Base-by-base conservation (phyloP, 2,797 vertebrate species). In the Rhynchonycteris naso region DNA sequence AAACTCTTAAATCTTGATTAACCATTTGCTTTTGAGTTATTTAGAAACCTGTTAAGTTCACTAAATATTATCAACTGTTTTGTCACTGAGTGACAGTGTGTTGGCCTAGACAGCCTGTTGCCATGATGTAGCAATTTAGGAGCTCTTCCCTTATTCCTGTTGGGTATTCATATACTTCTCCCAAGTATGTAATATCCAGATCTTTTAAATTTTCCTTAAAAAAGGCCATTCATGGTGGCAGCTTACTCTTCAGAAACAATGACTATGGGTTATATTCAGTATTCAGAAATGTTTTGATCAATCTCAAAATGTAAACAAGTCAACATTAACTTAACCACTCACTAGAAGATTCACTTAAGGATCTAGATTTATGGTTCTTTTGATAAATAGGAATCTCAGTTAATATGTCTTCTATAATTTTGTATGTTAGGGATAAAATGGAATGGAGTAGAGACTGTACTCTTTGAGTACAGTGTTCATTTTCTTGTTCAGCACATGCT, bases 271-370 rank as follows among this genome's bases (percentile, higher is more conserved):
- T 80, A 0, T 22, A 69, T 24, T 87, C 21, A 91, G 12, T 56
- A 30, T 83, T 72, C 22, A 78, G 43, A 54, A 63, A 52, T 69
- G 6, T 69, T 84, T 33, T 56, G 5, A 76, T 68, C 16, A 52
- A 59, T 63, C n/a, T 82, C 68, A 30, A 50, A 9, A 9, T 9
- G 9, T 79, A 93, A 80, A 24, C 21, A 65, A 90, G 4, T 78
- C 30, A 97, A 54, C 15, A 54, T 58, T 79, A 86, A 80, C 43
- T n/a, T n/a, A n/a, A n/a, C n/a, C n/a, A n/a, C n/a, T n/a, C 83
- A 69, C 8, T 33, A 10, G 14, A 59, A 68, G 26, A 81, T 71
- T 71, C 19, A 81, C 18, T 59, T 76, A 81, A 35, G 19, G 47
- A 58, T 93, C 5, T 63, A 85, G 16, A 61, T 74, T 83, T 58